Evolutionary conservation across 2,888 invertebrate genomes (phyloP), one percentile per base, ranked within the genome.

Genomic region (Philonicus albiceps): DNA sequence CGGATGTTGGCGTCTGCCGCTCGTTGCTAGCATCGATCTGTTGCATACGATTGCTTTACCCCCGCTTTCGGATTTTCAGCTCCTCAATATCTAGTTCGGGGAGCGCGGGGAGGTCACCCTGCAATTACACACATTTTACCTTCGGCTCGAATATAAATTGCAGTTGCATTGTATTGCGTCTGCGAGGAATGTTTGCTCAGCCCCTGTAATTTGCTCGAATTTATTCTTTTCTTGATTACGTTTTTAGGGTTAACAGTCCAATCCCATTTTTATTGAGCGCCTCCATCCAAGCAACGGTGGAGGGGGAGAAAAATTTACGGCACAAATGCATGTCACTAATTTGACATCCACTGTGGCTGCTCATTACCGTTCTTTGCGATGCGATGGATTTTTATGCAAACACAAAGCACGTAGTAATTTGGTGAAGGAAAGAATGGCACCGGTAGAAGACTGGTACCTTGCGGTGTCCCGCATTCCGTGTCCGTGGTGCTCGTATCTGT

Each of bases 261-360:
- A 30, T 4, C 6, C 49, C 80, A 27, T 53, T 80, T 49, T 80
- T 53, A 80, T 80, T 80, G 80, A 53, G 49, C 22, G n/a, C 55
- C 16, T 37, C 83, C 64, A 37, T 11, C 22, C 72, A 49, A 0
- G n/a, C 6, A 49, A 64, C 3, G 40, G 40, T 16, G 40, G 40
- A 13, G 40, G 13, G 13, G 16, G 6, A 1, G 16, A 34, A 64
- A 64, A 37, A 34, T 34, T 40, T 72, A 31, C 22, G 55, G 64
- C 83, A 83, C 72, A 64, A 72, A 37, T 83, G 83, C 83, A 83
- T 83, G 83, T 83, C 83, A 83, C 64, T 83, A 83, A 83, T 83
- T 83, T 72, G 64, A 83, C 72, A 83, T 83, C 72, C 83, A 83
- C 37, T 83, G 37, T 40, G 83, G 31, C 83, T 83, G 83, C 83